Evolutionary conservation across 2,888 invertebrate genomes (phyloP).

Genomic region (Hymenopus coronatus): DNA sequence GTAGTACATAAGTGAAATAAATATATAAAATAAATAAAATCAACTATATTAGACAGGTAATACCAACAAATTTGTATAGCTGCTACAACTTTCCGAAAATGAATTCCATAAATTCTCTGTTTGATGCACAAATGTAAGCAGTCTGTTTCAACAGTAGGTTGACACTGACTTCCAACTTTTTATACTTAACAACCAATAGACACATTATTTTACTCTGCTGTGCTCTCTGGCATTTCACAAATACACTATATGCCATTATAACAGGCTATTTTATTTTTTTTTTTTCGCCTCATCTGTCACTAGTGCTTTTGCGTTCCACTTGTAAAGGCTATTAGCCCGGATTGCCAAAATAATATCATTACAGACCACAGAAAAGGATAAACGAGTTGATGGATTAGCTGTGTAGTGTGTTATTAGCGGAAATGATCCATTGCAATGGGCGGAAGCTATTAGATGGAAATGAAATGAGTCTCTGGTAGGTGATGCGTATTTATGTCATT

Average conservation of each 20-base stretch:
- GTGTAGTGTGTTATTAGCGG: background rate
- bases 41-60: too few relatives aligned
- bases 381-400: background rate
- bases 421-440: background rate
- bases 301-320: background rate
- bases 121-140: too few relatives aligned
- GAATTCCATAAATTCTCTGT: too few relatives aligned
- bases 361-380: background rate
- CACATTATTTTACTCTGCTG: background rate
- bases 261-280: background rate
- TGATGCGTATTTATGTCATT: background rate
- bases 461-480: background rate
- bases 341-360: background rate
- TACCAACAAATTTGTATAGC: too few relatives aligned
- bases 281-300: background rate
- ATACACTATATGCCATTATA: background rate
- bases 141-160: too few relatives aligned
- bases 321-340: background rate
- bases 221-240: background rate
- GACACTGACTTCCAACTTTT: background rate
- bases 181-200: background rate
- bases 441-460: background rate
- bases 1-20: too few relatives aligned
- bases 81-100: too few relatives aligned
- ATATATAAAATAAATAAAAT: too few relatives aligned